phyloP scores from a whole-genome alignment of 2,888 invertebrate species.

The Strigamia transsilvanica region DNA sequence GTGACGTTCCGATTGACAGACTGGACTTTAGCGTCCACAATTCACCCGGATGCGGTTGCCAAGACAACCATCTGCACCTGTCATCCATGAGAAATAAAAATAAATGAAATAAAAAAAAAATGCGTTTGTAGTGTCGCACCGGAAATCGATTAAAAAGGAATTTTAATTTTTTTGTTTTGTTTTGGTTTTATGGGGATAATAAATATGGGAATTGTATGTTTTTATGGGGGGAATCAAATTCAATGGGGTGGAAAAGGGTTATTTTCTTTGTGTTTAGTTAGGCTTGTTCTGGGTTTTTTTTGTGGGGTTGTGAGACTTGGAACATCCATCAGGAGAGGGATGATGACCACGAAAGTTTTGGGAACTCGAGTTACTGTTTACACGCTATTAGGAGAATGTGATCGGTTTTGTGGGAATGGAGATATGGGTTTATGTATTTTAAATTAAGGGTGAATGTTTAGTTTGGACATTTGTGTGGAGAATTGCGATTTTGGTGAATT shows the following conservation, averaged over 20 bases:
- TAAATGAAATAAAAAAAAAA: not conserved
- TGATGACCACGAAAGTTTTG: constrained; percentile 36
- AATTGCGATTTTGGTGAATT: too few species aligned
- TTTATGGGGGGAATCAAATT: not conserved
- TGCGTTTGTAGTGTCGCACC: too few species aligned
- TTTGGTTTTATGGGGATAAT: not conserved
- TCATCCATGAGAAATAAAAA: constrained; percentile 28
- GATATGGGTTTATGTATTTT: too few species aligned
- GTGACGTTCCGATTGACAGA: constrained; percentile 35
- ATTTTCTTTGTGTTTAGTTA: not conserved
- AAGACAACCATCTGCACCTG: constrained; percentile 49
- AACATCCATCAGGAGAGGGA: not conserved
- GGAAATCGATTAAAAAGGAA: not conserved
- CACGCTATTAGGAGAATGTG: not conserved
- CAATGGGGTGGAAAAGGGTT: constrained; percentile 9
- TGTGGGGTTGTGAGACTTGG: not conserved
- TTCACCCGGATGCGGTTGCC: constrained; percentile 45
- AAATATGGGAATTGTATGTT: not conserved
- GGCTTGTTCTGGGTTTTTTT: not conserved
- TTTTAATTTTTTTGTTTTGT: not conserved
- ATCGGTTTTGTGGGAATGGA: too few species aligned
- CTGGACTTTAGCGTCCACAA: constrained; percentile 38
- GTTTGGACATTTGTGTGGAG: too few species aligned
- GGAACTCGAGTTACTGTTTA: constrained; percentile 20
- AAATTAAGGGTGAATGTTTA: too few species aligned